Percentiles rank a stretch among this genome's conserved stretches.
phyloP scores from a whole-genome alignment of 2,888 invertebrate genomes.

The Zaprionus obscuricornis region DNA sequence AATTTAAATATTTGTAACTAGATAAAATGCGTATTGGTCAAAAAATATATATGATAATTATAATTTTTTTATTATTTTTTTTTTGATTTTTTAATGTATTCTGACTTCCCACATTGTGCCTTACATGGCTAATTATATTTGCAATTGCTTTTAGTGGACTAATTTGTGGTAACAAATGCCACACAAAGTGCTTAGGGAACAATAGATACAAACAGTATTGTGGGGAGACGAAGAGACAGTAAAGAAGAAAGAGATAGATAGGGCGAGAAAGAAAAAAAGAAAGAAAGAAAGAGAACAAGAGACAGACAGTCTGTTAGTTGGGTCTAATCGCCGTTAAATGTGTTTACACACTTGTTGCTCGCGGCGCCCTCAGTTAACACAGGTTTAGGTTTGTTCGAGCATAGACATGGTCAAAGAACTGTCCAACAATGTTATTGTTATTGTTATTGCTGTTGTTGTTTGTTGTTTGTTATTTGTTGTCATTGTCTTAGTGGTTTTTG shows the following conservation, averaged over 20 bases:
- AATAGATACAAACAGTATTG: slow-evolving; percentile 8
- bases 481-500: slow-evolving; percentile 5
- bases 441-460: slow-evolving; percentile 8
- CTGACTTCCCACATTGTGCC: slow-evolving; percentile 51
- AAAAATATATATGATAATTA: too few species aligned
- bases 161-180: slow-evolving; percentile 35
- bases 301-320: slow-evolving; percentile 15
- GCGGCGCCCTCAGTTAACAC: slow-evolving; percentile 65
- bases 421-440: slow-evolving; percentile 32
- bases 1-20: too few species aligned
- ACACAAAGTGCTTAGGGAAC: slow-evolving; percentile 22
- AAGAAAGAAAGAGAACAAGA: too few species aligned
- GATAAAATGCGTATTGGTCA: too few species aligned
- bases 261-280: too few species aligned
- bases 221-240: too few species aligned
- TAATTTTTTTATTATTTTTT: too few species aligned
- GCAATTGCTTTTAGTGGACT: slow-evolving; percentile 23
- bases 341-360: slow-evolving; percentile 75
- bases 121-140: slow-evolving; percentile 51
- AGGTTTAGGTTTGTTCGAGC: slow-evolving; percentile 13
- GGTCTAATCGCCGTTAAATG: slow-evolving; percentile 73
- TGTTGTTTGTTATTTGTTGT: too few species aligned
- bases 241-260: too few species aligned
- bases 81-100: slow-evolving; percentile 10
- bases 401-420: slow-evolving; percentile 58